Evolutionary conservation across 2,113 vertebrate genomes (phyloP).

Genomic region (Poicephalus meyeri): DNA sequence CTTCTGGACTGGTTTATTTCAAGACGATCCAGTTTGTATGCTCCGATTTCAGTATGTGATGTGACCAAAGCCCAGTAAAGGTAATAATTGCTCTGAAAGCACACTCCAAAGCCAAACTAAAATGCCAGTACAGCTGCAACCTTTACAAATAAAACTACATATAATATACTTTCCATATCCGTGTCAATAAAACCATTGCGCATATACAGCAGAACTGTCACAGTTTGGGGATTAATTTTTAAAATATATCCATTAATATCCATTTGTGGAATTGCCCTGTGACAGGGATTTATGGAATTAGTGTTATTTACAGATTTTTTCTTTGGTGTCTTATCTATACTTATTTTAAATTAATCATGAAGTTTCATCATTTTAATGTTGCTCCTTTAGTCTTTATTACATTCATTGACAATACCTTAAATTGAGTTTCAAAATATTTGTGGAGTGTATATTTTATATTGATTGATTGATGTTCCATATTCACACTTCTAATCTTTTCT

Average conservation of each 20-base stretch:
- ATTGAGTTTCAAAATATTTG: not conserved
- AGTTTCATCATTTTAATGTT: not conserved
- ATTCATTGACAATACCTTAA: not conserved
- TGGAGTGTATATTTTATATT: not conserved
- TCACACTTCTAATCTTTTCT: not conserved
- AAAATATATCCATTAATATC: not conserved
- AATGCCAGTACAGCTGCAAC: not conserved
- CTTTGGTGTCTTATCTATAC: not conserved
- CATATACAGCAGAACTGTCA: not conserved
- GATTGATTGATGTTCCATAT: not conserved
- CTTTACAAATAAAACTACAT: not conserved
- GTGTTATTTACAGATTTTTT: not conserved
- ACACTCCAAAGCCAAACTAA: not conserved
- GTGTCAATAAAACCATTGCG: not conserved
- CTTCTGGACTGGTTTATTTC: not conserved
- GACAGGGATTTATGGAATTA: not conserved
- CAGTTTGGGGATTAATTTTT: not conserved
- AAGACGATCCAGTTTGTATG: not conserved
- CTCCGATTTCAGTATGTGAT: not conserved
- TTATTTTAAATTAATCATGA: not conserved
- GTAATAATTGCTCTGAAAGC: not conserved
- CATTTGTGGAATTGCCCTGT: not conserved
- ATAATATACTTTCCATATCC: not conserved
- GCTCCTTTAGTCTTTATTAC: not conserved
- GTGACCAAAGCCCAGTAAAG: not conserved